Base-by-base conservation (phyloP, 2,888 invertebrate species). In the Blera fallax region DNA sequence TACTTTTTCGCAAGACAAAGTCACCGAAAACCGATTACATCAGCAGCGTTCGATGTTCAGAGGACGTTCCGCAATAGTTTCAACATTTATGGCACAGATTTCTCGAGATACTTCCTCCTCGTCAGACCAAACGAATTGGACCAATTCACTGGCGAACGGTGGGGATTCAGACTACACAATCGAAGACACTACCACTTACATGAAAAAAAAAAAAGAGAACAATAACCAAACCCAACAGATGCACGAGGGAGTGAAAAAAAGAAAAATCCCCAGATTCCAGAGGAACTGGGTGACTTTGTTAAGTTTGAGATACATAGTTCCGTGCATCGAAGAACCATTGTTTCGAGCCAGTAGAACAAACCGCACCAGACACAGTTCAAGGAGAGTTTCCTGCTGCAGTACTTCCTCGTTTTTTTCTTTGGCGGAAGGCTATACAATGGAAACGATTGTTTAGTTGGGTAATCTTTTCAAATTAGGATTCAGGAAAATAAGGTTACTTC, bases 161-260 rank as follows among this genome's bases (percentile, higher is more conserved):
- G 54, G 14, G 43, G 37, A 40, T 62, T 72, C 37, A 11, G 65
- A 73, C 60, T 67, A 58, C 79, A 73, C 79, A 79, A 79, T 65
- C 64, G 21, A 72, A 58, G 65, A 52, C 62, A 62, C 70, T 14
- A 62, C 45, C 64, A 45, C 64, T 65, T 65, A 43, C 43, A 69
- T 32, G 10, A n/a, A n/a, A 58, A 43, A 52, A 65, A 29, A 16
- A 5, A 48, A 18, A 56, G 43, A 64, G 72, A 72, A 72, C 72
- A 79, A 79, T 79, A 18, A 70, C 3, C 21, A 29, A 10, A 45
- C 29, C 8, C 32, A 21, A 10, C 7, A 5, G 16, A 16, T n/a
- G 16, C 11, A 34, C 10, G 27, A 24, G 14, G 8, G 3, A 18
- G 29, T 16, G n/a, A 34, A 18, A 56, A 29, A 18, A n/a, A n/a